These are phyloP conservation scores for Camponotus vicinus DNA, from an alignment of 1,140 invertebrate genomes.

Conservation along the genomic window DNA sequence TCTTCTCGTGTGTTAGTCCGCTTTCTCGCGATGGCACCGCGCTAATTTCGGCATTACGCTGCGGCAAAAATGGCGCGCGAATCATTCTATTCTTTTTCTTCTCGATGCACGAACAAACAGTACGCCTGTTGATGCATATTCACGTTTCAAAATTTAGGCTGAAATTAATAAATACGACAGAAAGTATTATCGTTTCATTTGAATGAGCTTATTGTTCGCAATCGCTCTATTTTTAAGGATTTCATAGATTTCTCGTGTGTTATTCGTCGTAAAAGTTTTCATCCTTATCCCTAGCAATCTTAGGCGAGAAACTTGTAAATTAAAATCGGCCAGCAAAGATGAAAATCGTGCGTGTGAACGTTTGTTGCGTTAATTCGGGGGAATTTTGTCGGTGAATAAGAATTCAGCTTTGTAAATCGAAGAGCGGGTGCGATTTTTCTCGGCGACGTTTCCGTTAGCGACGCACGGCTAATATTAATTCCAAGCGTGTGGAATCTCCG, in stretches of 20 bases:
- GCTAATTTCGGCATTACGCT: constrained; percentile 53
- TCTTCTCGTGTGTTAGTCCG: constrained; percentile 3
- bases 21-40: constrained; percentile 41
- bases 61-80: constrained; percentile 41
- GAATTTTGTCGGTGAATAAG: background rate
- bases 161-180: background rate
- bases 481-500: constrained; percentile 73
- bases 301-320: background rate
- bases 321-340: background rate
- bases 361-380: background rate
- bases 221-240: background rate
- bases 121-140: background rate
- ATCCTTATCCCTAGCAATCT: background rate
- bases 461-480: constrained; percentile 73
- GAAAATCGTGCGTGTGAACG: background rate
- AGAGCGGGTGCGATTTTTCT: constrained; percentile 40
- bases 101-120: constrained; percentile 14
- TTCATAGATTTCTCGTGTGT: background rate
- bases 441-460: constrained; percentile 57
- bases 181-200: background rate
- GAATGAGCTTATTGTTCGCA: background rate
- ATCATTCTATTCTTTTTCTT: constrained; percentile 20
- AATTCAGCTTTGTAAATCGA: constrained; percentile 30
- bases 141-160: background rate
- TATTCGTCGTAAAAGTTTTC: background rate